Base-by-base conservation (phyloP, 2,888 invertebrate species). In the Gnatocerus cornutus region DNA sequence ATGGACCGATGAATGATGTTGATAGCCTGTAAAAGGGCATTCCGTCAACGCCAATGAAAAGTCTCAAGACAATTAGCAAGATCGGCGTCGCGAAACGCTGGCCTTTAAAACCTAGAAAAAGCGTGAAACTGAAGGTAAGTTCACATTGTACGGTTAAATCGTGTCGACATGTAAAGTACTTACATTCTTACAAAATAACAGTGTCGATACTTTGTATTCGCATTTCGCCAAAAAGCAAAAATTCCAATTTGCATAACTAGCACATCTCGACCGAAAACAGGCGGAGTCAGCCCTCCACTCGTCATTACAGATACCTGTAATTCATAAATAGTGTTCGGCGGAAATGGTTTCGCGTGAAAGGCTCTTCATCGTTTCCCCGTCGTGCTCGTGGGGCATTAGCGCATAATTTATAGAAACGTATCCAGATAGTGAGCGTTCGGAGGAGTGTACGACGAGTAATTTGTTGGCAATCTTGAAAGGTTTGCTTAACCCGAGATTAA, bases 401-500 rank as follows among this genome's bases (percentile, higher is more conserved):
- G 72, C 56, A 67, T 77, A 75, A 75, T 74, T 76, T 77, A 77
- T 77, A 74, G 74, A 73, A 76, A 75, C 69, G 46, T 52, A 67
- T 65, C 73, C 65, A 68, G 68, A 73, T 37, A 53, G 64, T 65
- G 68, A 71, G 56, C 64, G 59, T 59, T 59, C 64, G 59, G 73
- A 74, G 78, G 77, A 78, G 78, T 77, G 77, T 75, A 76, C 76
- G 74, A 76, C 79, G 82, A 83, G 84, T 85, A 85, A 85, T 85
- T 85, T 85, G 85, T 85, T 84, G 84, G 81, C 82, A 77, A 81
- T 83, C 82, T 82, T 84, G 85, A 85, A 85, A 85, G 84, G 86
- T 85, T 86, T 86, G 85, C 85, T 85, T 86, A 85, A 85, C 85
- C 85, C 82, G 81, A 85, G 86, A 86, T 86, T 85, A 85, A 85